Evolutionary conservation across 2,797 vertebrate species (phyloP), one percentile per base, ranked within the genome.

Genomic region (Merluccius polli): DNA sequence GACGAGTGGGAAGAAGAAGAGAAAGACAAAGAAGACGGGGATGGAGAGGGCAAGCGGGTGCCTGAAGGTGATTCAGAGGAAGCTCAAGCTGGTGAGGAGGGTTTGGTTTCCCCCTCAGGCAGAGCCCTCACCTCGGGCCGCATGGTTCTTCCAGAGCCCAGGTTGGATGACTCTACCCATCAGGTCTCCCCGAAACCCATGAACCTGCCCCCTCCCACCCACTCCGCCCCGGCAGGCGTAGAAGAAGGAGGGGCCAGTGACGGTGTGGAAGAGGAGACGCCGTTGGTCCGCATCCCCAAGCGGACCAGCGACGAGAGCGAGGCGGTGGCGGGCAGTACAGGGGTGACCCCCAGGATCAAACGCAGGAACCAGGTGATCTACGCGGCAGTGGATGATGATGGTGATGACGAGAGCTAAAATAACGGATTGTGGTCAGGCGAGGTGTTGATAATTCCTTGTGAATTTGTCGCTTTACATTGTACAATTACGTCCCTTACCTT

Each of bases 341-440:
- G 84, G 0, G 75, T 91, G 18, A 96, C 95, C 0, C 93, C 91
- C 78, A 93, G 86, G 83, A 98, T 99, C 84, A 99, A 96, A 91
- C 96, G 98, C 77, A 93, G 98, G 80, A 99, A 99, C 89, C 97
- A 98, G 92, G 92, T 92, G 70, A 97, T 99, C 82, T 99, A 98
- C 70, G 87, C 94, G 0, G 80, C 94, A 1, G 89, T 76, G 13
- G 95, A 96, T 0, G 95, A 95, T 2, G 94, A 95, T 2, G 94
- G 95, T 0, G 93, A 95, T 76, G 76, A 83, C 69, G 88, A 90
- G 35, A 82, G 74, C 36, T 86, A 91, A 83, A 24, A 52, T 48
- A 24, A 2, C 21, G 21, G 8, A 59, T 59, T 15, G 8, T 59
- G 21, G 21, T n/a, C 52, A 59, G 52, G n/a, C 52, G 52, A n/a